Evolutionary conservation across 2,797 vertebrate genomes (phyloP).

Genomic region (Gambusia yucatana): DNA sequence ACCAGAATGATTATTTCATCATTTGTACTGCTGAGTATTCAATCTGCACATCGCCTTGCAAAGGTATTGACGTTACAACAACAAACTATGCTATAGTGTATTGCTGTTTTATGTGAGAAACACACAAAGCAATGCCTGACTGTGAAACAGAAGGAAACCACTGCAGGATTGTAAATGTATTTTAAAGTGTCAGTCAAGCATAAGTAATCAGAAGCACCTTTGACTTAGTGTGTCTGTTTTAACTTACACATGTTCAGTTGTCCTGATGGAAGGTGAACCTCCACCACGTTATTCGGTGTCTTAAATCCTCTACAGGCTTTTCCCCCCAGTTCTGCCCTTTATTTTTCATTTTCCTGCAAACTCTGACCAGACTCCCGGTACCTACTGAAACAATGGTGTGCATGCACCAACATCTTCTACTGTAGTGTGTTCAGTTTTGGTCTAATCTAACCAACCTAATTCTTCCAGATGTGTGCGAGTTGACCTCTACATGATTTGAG

Average conservation of each 20-base stretch:
- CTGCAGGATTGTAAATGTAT: background rate
- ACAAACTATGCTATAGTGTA: background rate
- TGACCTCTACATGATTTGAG: background rate
- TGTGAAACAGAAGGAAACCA: background rate
- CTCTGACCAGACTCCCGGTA: background rate
- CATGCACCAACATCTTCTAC: background rate
- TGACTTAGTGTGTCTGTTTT: background rate
- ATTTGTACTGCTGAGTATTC: background rate
- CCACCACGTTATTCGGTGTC: background rate
- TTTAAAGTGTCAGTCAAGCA: background rate
- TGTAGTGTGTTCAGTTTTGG: background rate
- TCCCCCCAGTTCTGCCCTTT: background rate
- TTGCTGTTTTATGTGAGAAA: background rate
- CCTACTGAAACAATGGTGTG: background rate
- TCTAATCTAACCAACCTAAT: background rate
- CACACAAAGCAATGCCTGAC: background rate
- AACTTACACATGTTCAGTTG: background rate
- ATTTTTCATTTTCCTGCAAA: background rate
- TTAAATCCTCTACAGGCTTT: background rate
- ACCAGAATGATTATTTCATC: conserved; percentile 25
- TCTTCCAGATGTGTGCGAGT: background rate
- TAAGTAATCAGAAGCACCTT: background rate
- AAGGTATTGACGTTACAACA: background rate
- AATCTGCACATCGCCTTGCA: background rate
- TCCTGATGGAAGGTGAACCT: background rate